These are phyloP conservation scores for Anolis sagrei DNA, from an alignment of 2,113 vertebrate species.

Conservation along the genomic window DNA sequence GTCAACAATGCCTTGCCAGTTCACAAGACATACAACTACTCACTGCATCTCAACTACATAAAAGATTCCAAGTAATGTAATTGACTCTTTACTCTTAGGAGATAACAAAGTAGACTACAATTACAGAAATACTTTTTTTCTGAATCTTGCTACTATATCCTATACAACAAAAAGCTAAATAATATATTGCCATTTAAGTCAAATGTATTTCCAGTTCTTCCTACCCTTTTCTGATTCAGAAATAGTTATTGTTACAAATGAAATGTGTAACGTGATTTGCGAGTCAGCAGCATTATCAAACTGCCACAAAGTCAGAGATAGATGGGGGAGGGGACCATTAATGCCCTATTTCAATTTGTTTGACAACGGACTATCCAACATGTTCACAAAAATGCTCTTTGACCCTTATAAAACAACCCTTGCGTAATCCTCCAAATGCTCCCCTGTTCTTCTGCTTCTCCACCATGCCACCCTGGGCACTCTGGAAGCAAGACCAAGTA, in stretches of 20 bases:
- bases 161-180: slow-evolving; percentile 41
- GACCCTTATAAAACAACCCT: background rate
- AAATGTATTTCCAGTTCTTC: slow-evolving; percentile 47
- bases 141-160: background rate
- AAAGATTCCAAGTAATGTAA: background rate
- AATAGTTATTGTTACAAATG: slow-evolving; percentile 54
- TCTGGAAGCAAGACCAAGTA: background rate
- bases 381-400: slow-evolving; percentile 60
- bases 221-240: slow-evolving; percentile 44
- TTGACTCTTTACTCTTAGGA: background rate
- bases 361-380: slow-evolving; percentile 61
- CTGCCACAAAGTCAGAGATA: slow-evolving; percentile 1
- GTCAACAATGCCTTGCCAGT: slow-evolving; percentile 1
- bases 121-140: slow-evolving; percentile 64
- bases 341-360: slow-evolving; percentile 64
- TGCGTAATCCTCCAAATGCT: no score
- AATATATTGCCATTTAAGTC: slow-evolving; percentile 48
- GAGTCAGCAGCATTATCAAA: slow-evolving; percentile 50
- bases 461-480: background rate
- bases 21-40: background rate
- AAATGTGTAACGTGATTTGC: slow-evolving; percentile 53
- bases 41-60: background rate
- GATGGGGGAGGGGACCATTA: slow-evolving; percentile 53
- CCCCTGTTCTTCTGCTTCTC: background rate
- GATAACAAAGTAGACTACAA: background rate